Percentiles rank a stretch among this genome's conserved stretches.
Conservation (phyloP, 2,888 invertebrate species). For the Biston stratarius region DNA sequence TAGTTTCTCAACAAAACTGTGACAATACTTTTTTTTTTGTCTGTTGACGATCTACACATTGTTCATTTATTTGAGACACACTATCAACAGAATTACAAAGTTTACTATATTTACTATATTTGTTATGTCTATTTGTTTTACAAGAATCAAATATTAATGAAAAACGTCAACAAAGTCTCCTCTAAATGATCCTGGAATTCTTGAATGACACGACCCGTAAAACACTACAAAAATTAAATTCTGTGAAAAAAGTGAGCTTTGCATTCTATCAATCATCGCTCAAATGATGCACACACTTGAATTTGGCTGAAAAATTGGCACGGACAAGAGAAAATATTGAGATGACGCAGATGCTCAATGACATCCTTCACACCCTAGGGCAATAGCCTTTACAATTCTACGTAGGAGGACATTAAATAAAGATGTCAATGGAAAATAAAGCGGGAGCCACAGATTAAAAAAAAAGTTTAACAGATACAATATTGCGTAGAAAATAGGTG, state of each 20-base stretch:
- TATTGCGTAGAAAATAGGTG: too few species aligned
- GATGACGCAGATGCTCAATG: slow-evolving; percentile 42
- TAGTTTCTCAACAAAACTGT: background rate
- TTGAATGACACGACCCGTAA: slow-evolving; percentile 23
- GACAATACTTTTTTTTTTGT: background rate
- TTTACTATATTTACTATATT: too few species aligned
- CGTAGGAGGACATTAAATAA: slow-evolving; percentile 22
- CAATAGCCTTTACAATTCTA: slow-evolving; percentile 49
- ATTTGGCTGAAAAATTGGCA: slow-evolving; percentile 58
- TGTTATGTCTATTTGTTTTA: too few species aligned
- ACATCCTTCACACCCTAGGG: slow-evolving; percentile 53
- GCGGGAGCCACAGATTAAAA: too few species aligned
- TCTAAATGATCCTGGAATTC: slow-evolving; percentile 6
- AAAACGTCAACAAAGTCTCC: background rate
- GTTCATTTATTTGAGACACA: background rate
- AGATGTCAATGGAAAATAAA: background rate
- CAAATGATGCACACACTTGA: slow-evolving; percentile 43
- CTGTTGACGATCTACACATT: background rate
- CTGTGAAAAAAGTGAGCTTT: slow-evolving; percentile 30
- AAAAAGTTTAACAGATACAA: too few species aligned
- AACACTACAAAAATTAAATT: slow-evolving; percentile 13
- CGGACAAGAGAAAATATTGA: slow-evolving; percentile 32
- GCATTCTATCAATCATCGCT: slow-evolving; percentile 58
- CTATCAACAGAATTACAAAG: background rate
- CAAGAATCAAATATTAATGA: too few species aligned